Evolutionary conservation across 1,140 invertebrate species (phyloP), one percentile per base, ranked within the genome.

Genomic region (Piezodorus guildinii): DNA sequence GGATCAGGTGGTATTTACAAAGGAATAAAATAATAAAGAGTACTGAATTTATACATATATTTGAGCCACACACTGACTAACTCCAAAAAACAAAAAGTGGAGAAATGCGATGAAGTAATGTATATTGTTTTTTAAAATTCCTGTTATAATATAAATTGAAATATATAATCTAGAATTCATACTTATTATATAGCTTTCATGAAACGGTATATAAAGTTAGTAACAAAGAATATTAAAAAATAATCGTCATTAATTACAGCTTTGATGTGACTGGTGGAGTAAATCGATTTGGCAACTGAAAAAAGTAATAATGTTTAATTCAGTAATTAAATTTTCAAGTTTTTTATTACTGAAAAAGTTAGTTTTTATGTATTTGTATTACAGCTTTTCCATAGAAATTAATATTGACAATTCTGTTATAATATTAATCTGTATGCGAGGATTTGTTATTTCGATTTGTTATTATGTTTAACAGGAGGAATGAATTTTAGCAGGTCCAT

Each of bases 401-500:
- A 67, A 59, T 58, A 15, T 56, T 59, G 16, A 62, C 44, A 60
- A n/a, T 64, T 52, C 59, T 67, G 27, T 64, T 62, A 64, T 21
- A 59, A 59, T 59, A 64, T 62, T 59, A 67, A 64, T 46, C 0
- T 67, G 60, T 62, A 67, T 67, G 25, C 51, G 39, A 66, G 62
- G 54, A 60, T 1, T 60, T 27, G 60, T 67, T 61, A 63, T 65
- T 44, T 67, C 61, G 52, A 67, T 65, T 67, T 67, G 68, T 68
- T 63, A 63, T 65, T 43, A 58, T 65, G 66, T 62, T 68, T 56
- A 67, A 65, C 51, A 51, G 58, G 64, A 46, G 64, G 44, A 60
- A 69, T 64, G 60, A 46, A 67, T 63, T 67, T 69, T 60, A 67
- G 54, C 59, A 69, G 62, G 59, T 67, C 60, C 64, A 67, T 69